phyloP scores from a whole-genome alignment of 23 tunicate genomes.

The Aplidium turbinatum region DNA sequence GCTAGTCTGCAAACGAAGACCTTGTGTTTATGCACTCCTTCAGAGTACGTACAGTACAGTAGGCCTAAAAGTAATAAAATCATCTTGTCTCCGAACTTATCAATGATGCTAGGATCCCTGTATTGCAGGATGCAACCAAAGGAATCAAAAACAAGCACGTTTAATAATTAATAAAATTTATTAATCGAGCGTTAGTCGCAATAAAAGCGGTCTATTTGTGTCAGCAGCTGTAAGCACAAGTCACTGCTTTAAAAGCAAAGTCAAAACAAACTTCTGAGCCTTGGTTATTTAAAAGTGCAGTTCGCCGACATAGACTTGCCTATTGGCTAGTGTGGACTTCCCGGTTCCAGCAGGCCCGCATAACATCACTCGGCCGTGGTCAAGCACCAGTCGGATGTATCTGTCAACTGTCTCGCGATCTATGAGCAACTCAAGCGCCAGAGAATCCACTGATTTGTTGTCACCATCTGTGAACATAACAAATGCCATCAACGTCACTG shows the following conservation, averaged over 20 bases:
- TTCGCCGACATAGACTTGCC: constrained; percentile 8
- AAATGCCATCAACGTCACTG: background rate
- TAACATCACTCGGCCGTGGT: constrained; percentile 65
- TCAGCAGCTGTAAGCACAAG: background rate
- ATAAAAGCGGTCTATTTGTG: background rate
- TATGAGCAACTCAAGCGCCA: constrained; percentile 64
- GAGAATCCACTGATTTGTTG: background rate
- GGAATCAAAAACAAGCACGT: background rate
- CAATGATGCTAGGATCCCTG: too few relatives aligned
- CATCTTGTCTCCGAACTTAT: too few relatives aligned
- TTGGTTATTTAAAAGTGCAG: too few relatives aligned
- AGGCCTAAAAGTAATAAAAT: too few relatives aligned
- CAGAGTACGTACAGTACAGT: too few relatives aligned
- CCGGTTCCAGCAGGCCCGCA: constrained; percentile 82
- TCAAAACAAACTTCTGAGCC: background rate
- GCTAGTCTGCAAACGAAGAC: constrained; percentile 52
- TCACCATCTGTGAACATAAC: constrained; percentile 17
- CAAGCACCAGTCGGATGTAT: constrained; percentile 54
- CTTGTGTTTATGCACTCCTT: too few relatives aligned
- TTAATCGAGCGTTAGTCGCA: background rate
- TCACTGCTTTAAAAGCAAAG: background rate
- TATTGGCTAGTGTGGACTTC: constrained; percentile 68
- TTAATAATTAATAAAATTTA: background rate
- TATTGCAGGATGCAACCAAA: too few relatives aligned
- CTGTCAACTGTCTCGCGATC: constrained; percentile 55